phyloP scores from a whole-genome alignment of 1,140 invertebrate species.

The Hylaeus volcanicus region DNA sequence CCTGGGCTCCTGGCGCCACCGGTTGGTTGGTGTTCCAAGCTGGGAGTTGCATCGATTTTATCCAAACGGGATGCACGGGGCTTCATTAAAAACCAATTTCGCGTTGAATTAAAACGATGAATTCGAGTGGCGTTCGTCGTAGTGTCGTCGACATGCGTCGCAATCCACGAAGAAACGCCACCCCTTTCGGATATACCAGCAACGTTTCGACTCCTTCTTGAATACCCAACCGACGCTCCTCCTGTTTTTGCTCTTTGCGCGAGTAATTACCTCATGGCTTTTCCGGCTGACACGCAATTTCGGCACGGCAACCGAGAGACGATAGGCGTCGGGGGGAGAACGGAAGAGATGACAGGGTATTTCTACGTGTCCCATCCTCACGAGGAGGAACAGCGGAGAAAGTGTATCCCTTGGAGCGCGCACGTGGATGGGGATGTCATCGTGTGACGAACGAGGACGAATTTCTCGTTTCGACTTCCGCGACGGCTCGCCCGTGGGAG shows the following conservation, averaged over 20 bases:
- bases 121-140: constrained; percentile 2
- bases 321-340: constrained; percentile 32
- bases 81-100: constrained; percentile 28
- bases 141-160: not conserved
- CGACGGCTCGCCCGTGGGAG: constrained; percentile 70
- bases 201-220: too few species aligned
- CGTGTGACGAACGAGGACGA: constrained; percentile 70
- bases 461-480: constrained; percentile 61
- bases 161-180: not conserved
- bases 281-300: constrained; percentile 57
- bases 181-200: not conserved
- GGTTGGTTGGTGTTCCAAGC: constrained; percentile 44
- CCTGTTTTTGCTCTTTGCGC: constrained; percentile 27
- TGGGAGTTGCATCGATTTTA: constrained; percentile 61
- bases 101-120: constrained; percentile 13
- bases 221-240: not conserved
- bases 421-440: constrained; percentile 67
- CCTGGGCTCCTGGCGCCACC: constrained; percentile 59
- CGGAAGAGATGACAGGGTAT: constrained; percentile 70
- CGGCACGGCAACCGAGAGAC: constrained; percentile 16
- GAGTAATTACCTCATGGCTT: constrained; percentile 50
- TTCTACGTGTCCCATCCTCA: constrained; percentile 61
- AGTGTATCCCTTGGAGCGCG: constrained; percentile 35
- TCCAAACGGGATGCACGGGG: constrained; percentile 11
- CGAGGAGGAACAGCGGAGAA: constrained; percentile 7